Percentiles rank a stretch among this genome's conserved stretches.
These are phyloP conservation scores for Tortricodes alternella DNA, from an alignment of 2,888 invertebrate species.

Conservation along the genomic window DNA sequence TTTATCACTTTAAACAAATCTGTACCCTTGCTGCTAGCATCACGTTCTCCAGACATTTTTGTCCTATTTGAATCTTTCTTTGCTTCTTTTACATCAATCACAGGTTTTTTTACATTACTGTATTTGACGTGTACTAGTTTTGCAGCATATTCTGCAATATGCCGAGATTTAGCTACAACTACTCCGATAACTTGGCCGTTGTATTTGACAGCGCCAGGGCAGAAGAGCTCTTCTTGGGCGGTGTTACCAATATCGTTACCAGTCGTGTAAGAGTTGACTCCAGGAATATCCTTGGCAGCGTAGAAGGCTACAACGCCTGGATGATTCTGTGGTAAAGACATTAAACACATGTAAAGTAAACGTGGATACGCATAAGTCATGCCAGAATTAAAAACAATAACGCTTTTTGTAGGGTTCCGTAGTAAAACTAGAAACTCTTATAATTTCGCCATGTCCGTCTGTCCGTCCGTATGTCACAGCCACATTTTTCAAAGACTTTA, in stretches of 20 bases:
- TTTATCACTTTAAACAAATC: slow-evolving; percentile 64
- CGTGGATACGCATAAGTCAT: no score
- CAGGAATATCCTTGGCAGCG: slow-evolving; percentile 85
- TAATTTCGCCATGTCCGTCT: no score
- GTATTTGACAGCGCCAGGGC: slow-evolving; percentile 44
- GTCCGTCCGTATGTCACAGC: no score
- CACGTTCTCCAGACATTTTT: slow-evolving; percentile 32
- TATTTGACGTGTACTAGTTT: slow-evolving; percentile 81
- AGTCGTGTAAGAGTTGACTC: slow-evolving; percentile 82
- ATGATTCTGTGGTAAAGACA: slow-evolving; percentile 67
- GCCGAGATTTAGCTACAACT: slow-evolving; percentile 80
- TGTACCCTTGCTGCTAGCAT: slow-evolving; percentile 52
- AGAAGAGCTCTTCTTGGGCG: slow-evolving; percentile 65
- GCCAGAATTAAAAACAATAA: no score
- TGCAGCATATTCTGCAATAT: slow-evolving; percentile 80
- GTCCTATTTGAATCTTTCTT: slow-evolving; percentile 40
- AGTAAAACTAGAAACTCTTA: no score
- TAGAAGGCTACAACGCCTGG: slow-evolving; percentile 85
- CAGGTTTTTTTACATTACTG: slow-evolving; percentile 55
- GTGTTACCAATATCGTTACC: slow-evolving; percentile 36
- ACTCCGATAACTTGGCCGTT: slow-evolving; percentile 30
- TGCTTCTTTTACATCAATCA: slow-evolving; percentile 48
- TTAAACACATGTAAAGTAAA: no score
- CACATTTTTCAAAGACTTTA: no score
- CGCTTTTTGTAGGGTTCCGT: no score